Evolutionary conservation across 1,140 invertebrate species (phyloP).

Genomic region (Camponotus floridanus): DNA sequence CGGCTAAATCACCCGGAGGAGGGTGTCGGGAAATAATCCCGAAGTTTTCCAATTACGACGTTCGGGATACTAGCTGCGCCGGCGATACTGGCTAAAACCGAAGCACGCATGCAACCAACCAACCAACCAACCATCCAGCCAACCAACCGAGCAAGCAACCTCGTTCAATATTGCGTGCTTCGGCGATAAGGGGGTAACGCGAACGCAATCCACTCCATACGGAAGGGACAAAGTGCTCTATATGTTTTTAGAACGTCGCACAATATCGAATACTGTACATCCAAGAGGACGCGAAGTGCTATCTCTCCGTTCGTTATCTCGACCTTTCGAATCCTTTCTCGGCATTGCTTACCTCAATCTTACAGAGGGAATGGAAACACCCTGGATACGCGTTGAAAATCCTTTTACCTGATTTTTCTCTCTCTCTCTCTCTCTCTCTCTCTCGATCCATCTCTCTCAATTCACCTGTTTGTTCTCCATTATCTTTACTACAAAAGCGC

Average conservation of each 20-base stretch:
- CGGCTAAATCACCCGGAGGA: constrained; percentile 49
- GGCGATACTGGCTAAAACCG: constrained; percentile 22
- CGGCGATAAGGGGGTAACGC: not conserved
- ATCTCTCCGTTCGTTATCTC: too few relatives aligned
- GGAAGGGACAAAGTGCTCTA: not conserved
- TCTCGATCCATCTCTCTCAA: not conserved
- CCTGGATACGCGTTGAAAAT: too few relatives aligned
- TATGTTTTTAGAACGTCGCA: not conserved
- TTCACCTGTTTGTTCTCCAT: constrained; percentile 56
- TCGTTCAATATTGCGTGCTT: constrained; percentile 42
- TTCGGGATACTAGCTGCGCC: constrained; percentile 8
- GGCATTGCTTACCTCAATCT: constrained; percentile 25
- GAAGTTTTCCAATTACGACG: constrained; percentile 62
- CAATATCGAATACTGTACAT: constrained; percentile 25
- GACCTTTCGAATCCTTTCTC: not conserved
- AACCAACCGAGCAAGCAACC: too few relatives aligned
- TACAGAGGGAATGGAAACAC: not conserved
- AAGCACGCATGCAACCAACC: constrained; percentile 48
- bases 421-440: not conserved
- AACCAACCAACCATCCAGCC: not conserved
- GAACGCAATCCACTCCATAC: constrained; percentile 6
- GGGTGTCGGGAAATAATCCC: constrained; percentile 44
- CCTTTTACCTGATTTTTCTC: not conserved
- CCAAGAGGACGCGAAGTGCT: not conserved
- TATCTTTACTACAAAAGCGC: constrained; percentile 56